These are phyloP conservation scores for Heliconius melpomene DNA, from an alignment of 1,140 invertebrate species.

Conservation along the genomic window DNA sequence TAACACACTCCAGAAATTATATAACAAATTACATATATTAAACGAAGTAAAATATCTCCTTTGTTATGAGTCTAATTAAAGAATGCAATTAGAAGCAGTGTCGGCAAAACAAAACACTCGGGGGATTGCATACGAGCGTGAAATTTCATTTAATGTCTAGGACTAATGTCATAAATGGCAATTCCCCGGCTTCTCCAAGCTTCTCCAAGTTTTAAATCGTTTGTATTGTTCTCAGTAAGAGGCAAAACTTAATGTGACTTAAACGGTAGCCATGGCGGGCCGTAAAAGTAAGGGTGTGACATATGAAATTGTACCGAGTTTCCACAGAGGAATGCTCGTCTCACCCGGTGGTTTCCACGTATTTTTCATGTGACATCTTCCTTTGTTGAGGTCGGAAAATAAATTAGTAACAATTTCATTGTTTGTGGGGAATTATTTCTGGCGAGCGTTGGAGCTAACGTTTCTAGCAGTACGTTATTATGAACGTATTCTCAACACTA, in stretches of 20 bases:
- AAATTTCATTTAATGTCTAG: conserved; percentile 71
- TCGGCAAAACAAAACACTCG: conserved; percentile 59
- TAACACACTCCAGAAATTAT: neutral
- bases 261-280: conserved; percentile 60
- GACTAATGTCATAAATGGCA: conserved; percentile 75
- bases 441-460: conserved; percentile 47
- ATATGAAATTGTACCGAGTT: conserved; percentile 66
- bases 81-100: conserved; percentile 63
- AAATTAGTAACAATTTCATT: conserved; percentile 81
- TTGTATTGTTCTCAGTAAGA: conserved; percentile 65
- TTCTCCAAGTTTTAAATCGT: conserved; percentile 70
- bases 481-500: conserved; percentile 36
- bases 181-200: conserved; percentile 48
- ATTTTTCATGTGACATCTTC: conserved; percentile 79
- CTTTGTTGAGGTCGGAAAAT: conserved; percentile 79
- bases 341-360: conserved; percentile 59
- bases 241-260: conserved; percentile 72
- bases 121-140: conserved; percentile 60
- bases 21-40: neutral
- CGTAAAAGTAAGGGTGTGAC: conserved; percentile 63
- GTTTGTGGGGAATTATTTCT: conserved; percentile 73
- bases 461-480: conserved; percentile 42
- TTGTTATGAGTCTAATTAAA: conserved; percentile 47
- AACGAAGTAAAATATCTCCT: neutral
- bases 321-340: conserved; percentile 66